phyloP scores from a whole-genome alignment of 2,113 vertebrate species.

The Hirundichthys speculiger region DNA sequence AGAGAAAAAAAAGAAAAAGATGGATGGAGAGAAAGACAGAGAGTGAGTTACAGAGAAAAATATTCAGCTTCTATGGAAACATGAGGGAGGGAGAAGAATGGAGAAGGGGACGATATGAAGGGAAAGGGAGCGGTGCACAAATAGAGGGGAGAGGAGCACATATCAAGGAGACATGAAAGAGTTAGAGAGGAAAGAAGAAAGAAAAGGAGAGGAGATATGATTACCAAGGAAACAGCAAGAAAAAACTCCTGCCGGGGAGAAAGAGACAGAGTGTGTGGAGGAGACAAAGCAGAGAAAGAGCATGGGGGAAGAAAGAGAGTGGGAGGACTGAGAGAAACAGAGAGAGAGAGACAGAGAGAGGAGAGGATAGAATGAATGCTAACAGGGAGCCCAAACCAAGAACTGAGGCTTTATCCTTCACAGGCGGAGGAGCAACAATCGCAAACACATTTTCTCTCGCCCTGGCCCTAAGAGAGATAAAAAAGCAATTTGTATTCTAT shows the following conservation, averaged over 20 bases:
- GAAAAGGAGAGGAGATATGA: conserved; percentile 68
- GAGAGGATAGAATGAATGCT: conserved; percentile 80
- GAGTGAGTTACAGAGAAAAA: conserved; percentile 48
- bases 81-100: conserved; percentile 48
- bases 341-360: conserved; percentile 59
- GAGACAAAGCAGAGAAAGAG: conserved; percentile 67
- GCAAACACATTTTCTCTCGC: conserved; percentile 85
- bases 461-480: conserved; percentile 85
- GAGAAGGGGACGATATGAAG: conserved; percentile 60
- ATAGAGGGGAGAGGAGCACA: conserved; percentile 54
- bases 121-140: conserved; percentile 49
- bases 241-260: conserved; percentile 56
- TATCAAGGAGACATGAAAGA: conserved; percentile 70
- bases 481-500: conserved; percentile 89
- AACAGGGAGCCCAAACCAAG: conserved; percentile 81
- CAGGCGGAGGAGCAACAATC: conserved; percentile 85
- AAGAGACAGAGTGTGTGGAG: conserved; percentile 62
- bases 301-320: conserved; percentile 62
- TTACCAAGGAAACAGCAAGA: conserved; percentile 71
- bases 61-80: conserved; percentile 60
- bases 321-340: conserved; percentile 63
- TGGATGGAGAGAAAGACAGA: conserved; percentile 43
- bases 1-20: conserved; percentile 44
- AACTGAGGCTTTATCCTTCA: conserved; percentile 84
- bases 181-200: conserved; percentile 55